Base-by-base conservation (phyloP, 30 jellyfish, hydroid and myxozoan species). In the Hydractinia symbiolongicarpus region DNA sequence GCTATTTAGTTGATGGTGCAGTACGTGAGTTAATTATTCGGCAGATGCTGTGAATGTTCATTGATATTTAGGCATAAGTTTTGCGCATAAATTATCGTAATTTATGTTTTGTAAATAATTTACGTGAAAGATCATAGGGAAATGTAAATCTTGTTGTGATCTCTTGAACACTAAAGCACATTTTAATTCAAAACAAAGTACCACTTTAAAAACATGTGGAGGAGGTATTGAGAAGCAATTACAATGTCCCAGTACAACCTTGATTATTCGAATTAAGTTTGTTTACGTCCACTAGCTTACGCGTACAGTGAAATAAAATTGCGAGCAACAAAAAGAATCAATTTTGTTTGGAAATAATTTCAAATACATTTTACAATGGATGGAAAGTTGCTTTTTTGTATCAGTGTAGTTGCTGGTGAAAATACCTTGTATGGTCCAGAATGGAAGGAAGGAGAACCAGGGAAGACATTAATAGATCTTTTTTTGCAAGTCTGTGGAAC, bases 401-500 rank as follows among this genome's bases (percentile, higher is more conserved):
- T 91, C 17, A 81, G 95, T 30, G 96, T 91, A 7, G 83, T 78
- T 21, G 76, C 94, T 30, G 96, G 96, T 13, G 96, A 91, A 50
- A 88, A 87, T 67, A 8, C 61, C 66, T 68, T 91, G 14, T 91
- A 89, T 50, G 98, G 98, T 7, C 98, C 98, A 9, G 98, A 91
- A 49, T 91, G 98, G 98, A 82, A 87, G 67, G 95, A 91, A 75
- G 86, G 83, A 15, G 96, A 75, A 20, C 83, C 78, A 70, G 76
- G 91, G 51, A 86, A 74, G 60, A 86, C 94, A 5, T 66, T 91
- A 68, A 83, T 91, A 61, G 98, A 91, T 66, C 95, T 84, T 49
- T 84, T 91, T 44, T 91, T 91, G 11, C 96, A 91, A 72, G 96
- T 87, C 67, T 83, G 96, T 61, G 98, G 96, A 4, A 91, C 93